Evolutionary conservation across 2,797 vertebrate species (phyloP).

Genomic region (Pempheris klunzingeri): DNA sequence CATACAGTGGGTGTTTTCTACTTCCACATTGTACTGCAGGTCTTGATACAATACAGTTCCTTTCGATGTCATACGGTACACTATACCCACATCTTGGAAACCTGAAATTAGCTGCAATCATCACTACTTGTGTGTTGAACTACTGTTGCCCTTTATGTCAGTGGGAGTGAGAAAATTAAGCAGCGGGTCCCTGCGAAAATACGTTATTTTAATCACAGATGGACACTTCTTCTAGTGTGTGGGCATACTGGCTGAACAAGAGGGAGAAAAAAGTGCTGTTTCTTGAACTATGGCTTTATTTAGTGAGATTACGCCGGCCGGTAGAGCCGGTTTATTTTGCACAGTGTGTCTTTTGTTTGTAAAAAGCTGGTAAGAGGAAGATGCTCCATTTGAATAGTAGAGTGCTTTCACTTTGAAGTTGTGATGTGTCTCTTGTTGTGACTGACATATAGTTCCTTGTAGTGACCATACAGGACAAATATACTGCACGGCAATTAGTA

Average conservation of each 20-base stretch:
- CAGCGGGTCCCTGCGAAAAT: background rate
- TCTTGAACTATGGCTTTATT: background rate
- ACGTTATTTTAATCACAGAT: no score
- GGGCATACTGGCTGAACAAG: background rate
- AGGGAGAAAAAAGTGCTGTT: no score
- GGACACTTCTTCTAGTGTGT: no score
- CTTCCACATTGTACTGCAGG: background rate
- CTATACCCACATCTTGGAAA: background rate
- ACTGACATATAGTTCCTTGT: background rate
- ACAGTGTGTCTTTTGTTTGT: background rate
- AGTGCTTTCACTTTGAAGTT: background rate
- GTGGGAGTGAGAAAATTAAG: background rate
- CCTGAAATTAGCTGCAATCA: background rate
- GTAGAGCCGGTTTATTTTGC: background rate
- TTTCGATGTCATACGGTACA: background rate
- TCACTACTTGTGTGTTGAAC: background rate
- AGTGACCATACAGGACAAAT: background rate
- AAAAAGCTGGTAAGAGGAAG: background rate
- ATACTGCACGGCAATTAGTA: conserved; percentile 22
- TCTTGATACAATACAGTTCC: background rate
- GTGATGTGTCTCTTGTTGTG: background rate
- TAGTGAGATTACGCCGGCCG: background rate
- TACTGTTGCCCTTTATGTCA: background rate
- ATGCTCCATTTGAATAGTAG: background rate
- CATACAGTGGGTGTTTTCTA: background rate